Conservation (phyloP, 2,888 invertebrate species). For the Odontocolon sp. region DNA sequence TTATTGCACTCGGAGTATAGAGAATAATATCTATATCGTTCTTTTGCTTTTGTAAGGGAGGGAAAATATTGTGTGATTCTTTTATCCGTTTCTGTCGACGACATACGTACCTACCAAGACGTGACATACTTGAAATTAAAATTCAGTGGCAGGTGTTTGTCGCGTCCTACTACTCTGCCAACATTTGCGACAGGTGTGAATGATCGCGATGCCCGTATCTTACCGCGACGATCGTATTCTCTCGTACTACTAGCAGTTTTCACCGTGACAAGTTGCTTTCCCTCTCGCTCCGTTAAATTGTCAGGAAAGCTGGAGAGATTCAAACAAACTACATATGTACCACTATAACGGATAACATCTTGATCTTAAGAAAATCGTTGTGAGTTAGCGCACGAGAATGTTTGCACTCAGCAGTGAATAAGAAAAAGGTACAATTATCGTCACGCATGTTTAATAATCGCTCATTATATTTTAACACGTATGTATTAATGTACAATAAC, state of each 20-base stretch:
- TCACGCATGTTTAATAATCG: conserved; percentile 46
- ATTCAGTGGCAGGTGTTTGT: conserved; percentile 36
- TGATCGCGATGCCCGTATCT: conserved; percentile 18
- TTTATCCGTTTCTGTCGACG: neutral
- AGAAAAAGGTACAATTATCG: conserved; percentile 38
- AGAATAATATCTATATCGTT: too few species aligned
- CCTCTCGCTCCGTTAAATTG: conserved; percentile 67
- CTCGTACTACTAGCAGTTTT: conserved; percentile 50
- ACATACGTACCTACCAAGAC: neutral
- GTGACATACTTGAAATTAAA: conserved; percentile 15
- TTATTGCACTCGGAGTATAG: too few species aligned
- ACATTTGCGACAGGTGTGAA: conserved; percentile 43
- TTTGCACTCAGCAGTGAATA: conserved; percentile 2
- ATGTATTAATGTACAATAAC: neutral
- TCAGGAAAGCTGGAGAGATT: conserved; percentile 63
- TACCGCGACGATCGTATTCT: conserved; percentile 32
- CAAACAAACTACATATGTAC: conserved; percentile 29
- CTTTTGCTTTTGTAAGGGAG: too few species aligned
- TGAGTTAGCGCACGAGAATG: neutral
- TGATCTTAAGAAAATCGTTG: conserved; percentile 18
- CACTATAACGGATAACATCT: conserved; percentile 36
- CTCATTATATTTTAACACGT: conserved; percentile 35
- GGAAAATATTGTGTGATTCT: neutral
- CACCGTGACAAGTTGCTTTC: conserved; percentile 68
- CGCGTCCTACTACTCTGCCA: neutral